Percentiles rank a stretch among this genome's conserved stretches.
Evolutionary conservation across 2,797 vertebrate genomes (phyloP).

Genomic region (Tenualosa thibaudeaui): DNA sequence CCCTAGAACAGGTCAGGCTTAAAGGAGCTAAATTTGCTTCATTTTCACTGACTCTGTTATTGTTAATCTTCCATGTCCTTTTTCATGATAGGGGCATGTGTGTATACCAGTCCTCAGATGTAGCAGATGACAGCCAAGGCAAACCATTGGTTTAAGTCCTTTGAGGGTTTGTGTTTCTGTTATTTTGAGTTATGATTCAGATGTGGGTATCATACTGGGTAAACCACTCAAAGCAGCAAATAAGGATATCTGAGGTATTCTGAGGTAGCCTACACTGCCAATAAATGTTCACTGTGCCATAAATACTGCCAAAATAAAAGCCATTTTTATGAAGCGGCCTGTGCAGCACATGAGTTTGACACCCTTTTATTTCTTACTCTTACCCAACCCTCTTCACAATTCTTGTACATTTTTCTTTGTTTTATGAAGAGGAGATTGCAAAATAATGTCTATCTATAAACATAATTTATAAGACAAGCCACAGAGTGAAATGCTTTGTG

Average conservation of each 20-base stretch:
- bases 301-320: background rate
- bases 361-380: background rate
- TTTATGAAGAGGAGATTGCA: conserved; percentile 44
- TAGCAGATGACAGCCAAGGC: background rate
- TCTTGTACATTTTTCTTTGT: background rate
- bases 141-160: conserved; percentile 2
- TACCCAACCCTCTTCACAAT: background rate
- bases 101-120: background rate
- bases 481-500: conserved; percentile 36
- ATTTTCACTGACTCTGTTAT: background rate
- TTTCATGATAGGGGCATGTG: background rate
- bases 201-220: background rate
- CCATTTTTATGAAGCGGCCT: background rate
- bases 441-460: conserved; percentile 52
- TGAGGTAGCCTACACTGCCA: background rate
- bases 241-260: background rate
- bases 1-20: background rate
- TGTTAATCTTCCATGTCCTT: background rate
- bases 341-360: background rate
- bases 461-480: conserved; percentile 33
- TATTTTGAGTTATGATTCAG: background rate
- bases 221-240: background rate
- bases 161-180: conserved; percentile 10
- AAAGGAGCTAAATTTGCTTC: background rate
- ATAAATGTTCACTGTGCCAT: background rate